These are phyloP conservation scores for Ailuropoda melanoleuca DNA, from an alignment of 2,113 vertebrate species.

Conservation along the genomic window DNA sequence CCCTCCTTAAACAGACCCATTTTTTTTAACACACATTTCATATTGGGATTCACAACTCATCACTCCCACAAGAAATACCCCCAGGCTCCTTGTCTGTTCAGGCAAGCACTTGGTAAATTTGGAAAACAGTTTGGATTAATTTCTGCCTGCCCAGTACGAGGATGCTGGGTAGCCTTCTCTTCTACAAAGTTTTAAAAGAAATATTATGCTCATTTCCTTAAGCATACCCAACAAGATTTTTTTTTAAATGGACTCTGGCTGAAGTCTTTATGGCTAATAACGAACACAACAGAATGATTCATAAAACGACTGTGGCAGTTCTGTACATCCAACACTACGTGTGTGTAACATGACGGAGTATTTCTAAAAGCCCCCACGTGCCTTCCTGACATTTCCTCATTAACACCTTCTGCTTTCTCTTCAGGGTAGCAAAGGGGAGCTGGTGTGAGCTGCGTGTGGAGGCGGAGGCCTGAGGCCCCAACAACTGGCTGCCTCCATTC, in stretches of 20 bases:
- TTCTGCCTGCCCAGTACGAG: constrained; percentile 33
- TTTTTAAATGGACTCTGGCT: neutral
- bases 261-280: constrained; percentile 25
- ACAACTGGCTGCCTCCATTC: neutral
- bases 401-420: neutral
- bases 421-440: neutral
- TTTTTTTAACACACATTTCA: constrained; percentile 57
- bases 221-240: neutral
- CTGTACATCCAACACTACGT: neutral
- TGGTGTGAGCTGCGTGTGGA: neutral
- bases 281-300: neutral
- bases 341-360: neutral
- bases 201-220: neutral
- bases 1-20: constrained; percentile 46
- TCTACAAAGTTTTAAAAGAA: constrained; percentile 48
- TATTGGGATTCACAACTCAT: constrained; percentile 80
- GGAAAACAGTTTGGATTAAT: constrained; percentile 57
- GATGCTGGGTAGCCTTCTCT: constrained; percentile 3
- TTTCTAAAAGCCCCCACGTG: constrained; percentile 7
- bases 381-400: constrained; percentile 3
- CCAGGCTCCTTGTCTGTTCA: constrained; percentile 66
- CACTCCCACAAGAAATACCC: constrained; percentile 76
- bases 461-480: neutral
- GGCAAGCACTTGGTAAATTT: constrained; percentile 63
- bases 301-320: neutral